Base-by-base conservation (phyloP, 2,888 invertebrate species). In the Chaitophorus viminalis region DNA sequence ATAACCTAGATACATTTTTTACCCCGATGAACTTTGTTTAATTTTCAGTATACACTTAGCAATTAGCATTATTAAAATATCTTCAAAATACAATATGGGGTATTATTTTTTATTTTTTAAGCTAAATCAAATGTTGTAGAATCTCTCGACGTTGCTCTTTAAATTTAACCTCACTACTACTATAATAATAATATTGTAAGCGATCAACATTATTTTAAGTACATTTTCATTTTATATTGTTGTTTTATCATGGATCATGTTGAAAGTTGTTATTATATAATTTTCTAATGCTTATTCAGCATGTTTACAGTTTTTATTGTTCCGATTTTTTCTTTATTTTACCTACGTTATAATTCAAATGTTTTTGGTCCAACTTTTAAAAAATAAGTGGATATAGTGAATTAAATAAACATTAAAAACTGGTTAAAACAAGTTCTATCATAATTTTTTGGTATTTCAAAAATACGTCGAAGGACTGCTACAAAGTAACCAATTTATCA, bases 151-250 rank as follows among this genome's bases (percentile, higher is more conserved):
- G 46, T 25, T 29, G 54, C 54, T 54, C 52, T 6, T 54, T 77
- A 54, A 54, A 54, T 77, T 77, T 31, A 52, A 77, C 33, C 77
- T 77, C 18, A 76, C 11, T 77, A 29, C 29, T 54, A 54, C 25
- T 21, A 60, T 60, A 77, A 46, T 3, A 76, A 76, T 77, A 77
- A n/a, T n/a, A n/a, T n/a, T 54, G 21, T 52, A 25, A 31, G n/a
- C n/a, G 54, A 77, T 54, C 77, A 14, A 77, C 77, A 54, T 25
- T 77, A 52, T 77, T 75, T 77, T 29, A 14, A 77, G 77, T 77
- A 54, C 54, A 54, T 77, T 52, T 31, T 29, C 31, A 54, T 77
- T 54, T 25, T 54, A 33, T 31, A 77, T 31, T 77, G 54, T 54
- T 77, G 31, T 54, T 54, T 54, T 46, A 76, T 33, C 54, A 54